Evolutionary conservation across 1,140 invertebrate species (phyloP), one percentile per base, ranked within the genome.

Genomic region (Charaxes varanes): DNA sequence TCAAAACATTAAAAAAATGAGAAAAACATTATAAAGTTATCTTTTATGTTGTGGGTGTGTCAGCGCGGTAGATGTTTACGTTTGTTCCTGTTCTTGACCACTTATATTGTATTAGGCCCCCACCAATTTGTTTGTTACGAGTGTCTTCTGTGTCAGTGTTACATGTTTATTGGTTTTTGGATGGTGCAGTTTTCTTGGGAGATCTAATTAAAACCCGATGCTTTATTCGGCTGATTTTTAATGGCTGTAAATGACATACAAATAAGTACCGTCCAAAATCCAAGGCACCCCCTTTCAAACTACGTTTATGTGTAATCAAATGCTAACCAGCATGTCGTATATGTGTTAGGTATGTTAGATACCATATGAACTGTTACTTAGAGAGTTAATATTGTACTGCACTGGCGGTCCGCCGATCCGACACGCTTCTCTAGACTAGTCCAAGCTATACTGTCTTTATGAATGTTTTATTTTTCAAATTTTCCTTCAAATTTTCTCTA

Each of bases 321-420:
- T 41, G 48, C 49, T 69, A 47, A 59, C 54, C 62, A 45, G 74
- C 72, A 77, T 79, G 73, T 46, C 67, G 60, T 74, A 64, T 72
- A 66, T 67, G 58, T 73, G 65, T 69, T 66, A 74, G 62, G 62
- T 58, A 24, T 16, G 41, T 24, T 65, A 62, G 52, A 37, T 15
- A 50, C 21, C 37, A 42, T 32, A 41, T 15, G 30, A 41, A 19
- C 38, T 45, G 44, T 32, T 6, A 43, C 34, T 47, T 47, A 31
- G 32, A 12, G 52, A 36, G 41, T 52, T 48, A 35, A 23, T 45
- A 44, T 32, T 36, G 41, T 47, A 54, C 24, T 52, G 60, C 60
- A 58, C 51, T 49, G 52, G 55, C 56, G 55, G 52, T 48, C 32
- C 46, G 59, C 47, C 50, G 44, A 52, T 45, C 35, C 47, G 54